A percentile compares a stretch with the other conserved stretches of the same genome.
Conservation (phyloP, 2,113 vertebrate genomes). For the Melanocharis versteri region DNA sequence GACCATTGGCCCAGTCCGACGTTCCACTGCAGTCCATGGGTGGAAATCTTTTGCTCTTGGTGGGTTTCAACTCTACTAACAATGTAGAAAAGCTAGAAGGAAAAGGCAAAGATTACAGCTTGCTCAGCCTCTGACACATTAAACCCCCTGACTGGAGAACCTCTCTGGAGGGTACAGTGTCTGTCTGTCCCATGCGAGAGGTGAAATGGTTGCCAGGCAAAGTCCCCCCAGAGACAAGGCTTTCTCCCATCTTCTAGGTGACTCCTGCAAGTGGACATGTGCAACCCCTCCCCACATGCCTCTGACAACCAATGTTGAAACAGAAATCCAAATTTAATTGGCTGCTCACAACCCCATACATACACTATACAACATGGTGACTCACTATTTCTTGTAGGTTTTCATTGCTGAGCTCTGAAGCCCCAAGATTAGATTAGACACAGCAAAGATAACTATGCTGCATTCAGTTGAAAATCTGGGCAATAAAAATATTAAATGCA, state of each 20-base stretch:
- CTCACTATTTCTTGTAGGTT: background rate
- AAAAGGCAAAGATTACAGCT: no score
- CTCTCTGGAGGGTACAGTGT: background rate
- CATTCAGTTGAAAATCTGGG: background rate
- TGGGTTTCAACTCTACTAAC: no score
- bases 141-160: background rate
- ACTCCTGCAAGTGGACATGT: no score
- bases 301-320: background rate
- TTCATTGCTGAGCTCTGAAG: background rate
- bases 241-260: background rate
- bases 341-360: background rate
- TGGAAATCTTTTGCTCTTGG: background rate
- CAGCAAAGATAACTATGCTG: background rate
- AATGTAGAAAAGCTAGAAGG: no score
- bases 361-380: accelerated
- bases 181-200: background rate
- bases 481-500: background rate
- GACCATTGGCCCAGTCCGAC: accelerated
- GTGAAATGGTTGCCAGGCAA: background rate
- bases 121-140: no score
- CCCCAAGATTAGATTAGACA: background rate
- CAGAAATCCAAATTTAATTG: background rate
- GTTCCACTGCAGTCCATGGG: background rate
- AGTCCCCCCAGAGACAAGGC: background rate
- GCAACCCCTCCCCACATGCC: accelerated